Evolutionary conservation across 2,888 invertebrate species (phyloP).

Genomic region (Melanostoma scalare): DNA sequence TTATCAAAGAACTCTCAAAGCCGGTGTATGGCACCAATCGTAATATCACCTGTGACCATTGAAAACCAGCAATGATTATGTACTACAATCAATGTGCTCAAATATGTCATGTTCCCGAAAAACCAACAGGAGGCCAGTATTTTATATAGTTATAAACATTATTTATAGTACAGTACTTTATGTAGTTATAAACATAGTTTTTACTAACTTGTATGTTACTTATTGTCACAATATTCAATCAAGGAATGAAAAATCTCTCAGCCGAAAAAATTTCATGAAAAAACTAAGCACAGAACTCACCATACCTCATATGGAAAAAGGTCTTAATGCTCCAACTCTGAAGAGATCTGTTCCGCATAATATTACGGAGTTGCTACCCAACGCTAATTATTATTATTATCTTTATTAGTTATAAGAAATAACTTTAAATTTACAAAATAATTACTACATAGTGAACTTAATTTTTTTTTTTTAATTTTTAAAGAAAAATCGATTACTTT

Average conservation of each 20-base stretch:
- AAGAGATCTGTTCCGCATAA: constrained; percentile 33
- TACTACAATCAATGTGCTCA: constrained; percentile 62
- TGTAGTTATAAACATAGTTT: constrained; percentile 10
- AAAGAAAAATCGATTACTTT: no score
- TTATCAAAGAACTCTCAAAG: constrained; percentile 50
- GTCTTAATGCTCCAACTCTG: constrained; percentile 19
- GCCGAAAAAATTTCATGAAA: constrained; percentile 38
- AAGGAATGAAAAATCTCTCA: constrained; percentile 37
- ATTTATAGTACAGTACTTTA: constrained; percentile 12
- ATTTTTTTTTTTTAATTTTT: no score
- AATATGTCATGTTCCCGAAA: constrained; percentile 45
- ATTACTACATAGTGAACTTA: no score
- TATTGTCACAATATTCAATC: constrained; percentile 43
- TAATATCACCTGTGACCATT: constrained; percentile 75
- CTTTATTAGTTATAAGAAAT: no score
- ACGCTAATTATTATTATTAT: no score
- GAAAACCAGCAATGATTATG: constrained; percentile 45
- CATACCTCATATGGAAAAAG: constrained; percentile 5
- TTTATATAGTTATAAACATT: no score
- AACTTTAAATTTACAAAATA: no score
- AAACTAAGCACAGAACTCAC: constrained; percentile 27
- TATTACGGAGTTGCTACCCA: constrained; percentile 21
- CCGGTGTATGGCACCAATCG: constrained; percentile 29
- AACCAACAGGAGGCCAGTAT: constrained; percentile 37
- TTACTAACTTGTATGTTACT: constrained; percentile 32